Base-by-base conservation (phyloP, 2,888 invertebrate genomes). In the Horisme vitalbata region DNA sequence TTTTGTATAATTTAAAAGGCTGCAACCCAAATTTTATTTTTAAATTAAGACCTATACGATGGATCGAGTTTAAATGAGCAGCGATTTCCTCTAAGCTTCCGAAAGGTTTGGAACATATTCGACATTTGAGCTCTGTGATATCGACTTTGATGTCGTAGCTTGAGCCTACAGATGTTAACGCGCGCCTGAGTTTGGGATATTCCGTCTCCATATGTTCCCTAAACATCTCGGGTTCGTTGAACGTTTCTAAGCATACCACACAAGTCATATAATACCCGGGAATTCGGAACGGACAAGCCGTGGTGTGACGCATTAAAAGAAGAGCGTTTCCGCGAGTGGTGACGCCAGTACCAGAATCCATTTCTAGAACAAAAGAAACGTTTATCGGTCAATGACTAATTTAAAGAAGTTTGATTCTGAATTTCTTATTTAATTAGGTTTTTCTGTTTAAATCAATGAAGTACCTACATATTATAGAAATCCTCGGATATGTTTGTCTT, bases 331-430 rank as follows among this genome's bases (percentile, higher is more conserved):
- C 54, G 52, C 66, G 64, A 46, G 59, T 60, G 61, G 60, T 61
- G 61, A 49, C 43, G 21, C 30, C 39, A 59, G 60, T 59, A 58
- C 41, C 46, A 50, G 62, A 55, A 57, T 59, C 57, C 46, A 58
- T 48, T 59, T 68, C 74, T 74, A 74, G 61, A 72, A 74, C 71
- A 72, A 74, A 70, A 72, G 61, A 69, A 71, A 74, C 28, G 35
- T 49, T 35, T 38, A 41, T 52, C 45, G 43, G 45, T 48, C 53
- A 54, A 51, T 53, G 45, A 50, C 41, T 47, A 45, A 38, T 32
- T 38, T 21, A 24, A 23, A 44, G 37, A 33, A 24, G 21, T 30
- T 36, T 18, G 31, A 11, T 24, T 26, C 1, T 14, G 21, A 7
- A 26, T 36, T 36, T 37, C 3, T 13, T 30, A 1, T 5, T 32